Evolutionary conservation across 2,797 vertebrate genomes (phyloP), one percentile per base, ranked within the genome.

Genomic region (Protosalanx chinensis): DNA sequence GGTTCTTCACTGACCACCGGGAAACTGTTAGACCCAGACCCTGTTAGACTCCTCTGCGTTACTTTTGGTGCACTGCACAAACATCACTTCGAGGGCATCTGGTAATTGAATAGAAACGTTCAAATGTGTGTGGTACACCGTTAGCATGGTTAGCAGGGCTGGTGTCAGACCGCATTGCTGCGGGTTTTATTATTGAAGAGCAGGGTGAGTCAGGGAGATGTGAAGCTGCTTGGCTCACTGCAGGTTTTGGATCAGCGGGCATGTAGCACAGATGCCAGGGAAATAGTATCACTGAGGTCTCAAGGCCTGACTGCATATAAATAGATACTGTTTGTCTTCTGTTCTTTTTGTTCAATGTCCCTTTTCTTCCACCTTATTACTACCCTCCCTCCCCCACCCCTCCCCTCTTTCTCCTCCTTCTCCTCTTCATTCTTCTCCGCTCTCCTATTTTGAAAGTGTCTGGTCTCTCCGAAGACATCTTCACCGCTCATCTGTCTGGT

Each of bases 401-500:
- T 8, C 5, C 8, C 15, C 1, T n/a, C 49, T 1, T 13, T 51
- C 0, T 51, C 49, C 51, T 56, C 4, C 18, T 16, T 56, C 51
- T 53, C 13, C 51, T 53, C 15, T 8, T 56, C 49, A 16, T 13
- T 51, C 13, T 51, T 13, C 49, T 13, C 16, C 51, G 18, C 15
- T 56, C 51, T 56, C 15, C 18, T 56, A 6, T 16, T 56, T 16
- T n/a, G 1, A 1, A n/a, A 16, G 16, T 56, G 18, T 18, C 15
- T 56, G 51, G 41, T 13, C 41, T 46, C 41, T 46, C 8, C 3
- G 41, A 46, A 46, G 41, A 46, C 41, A 12, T 46, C 41, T 13
- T 46, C 12, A 12, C 41, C 3, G 41, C 18, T 56, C 75, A 79
- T 87, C 84, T 82, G 78, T 85, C 80, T 72, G 76, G 80, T 80